Conservation (phyloP, 2,113 vertebrate genomes). For the Ctenomys sociabilis region DNA sequence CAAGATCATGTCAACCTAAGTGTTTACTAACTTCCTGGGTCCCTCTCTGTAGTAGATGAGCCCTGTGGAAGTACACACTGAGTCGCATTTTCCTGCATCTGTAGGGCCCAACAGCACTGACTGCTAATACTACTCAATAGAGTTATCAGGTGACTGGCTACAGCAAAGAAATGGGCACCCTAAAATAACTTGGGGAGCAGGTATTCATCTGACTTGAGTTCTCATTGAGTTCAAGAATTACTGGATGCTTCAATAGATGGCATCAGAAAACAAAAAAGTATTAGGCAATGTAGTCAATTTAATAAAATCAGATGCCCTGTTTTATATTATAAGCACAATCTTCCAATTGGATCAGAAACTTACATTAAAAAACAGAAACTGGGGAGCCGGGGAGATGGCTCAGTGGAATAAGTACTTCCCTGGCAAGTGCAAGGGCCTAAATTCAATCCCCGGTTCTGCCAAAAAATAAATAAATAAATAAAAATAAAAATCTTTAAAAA, state of each 20-base stretch:
- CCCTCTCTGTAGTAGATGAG: not conserved
- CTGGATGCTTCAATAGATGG: not conserved
- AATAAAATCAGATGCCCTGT: not conserved
- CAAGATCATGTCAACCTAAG: not conserved
- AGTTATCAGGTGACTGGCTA: not conserved
- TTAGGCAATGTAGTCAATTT: not conserved
- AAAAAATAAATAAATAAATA: too few species aligned
- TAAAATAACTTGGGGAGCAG: constrained; percentile 5
- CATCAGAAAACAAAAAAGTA: not conserved
- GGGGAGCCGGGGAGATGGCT: too few species aligned
- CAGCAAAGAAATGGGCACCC: not conserved
- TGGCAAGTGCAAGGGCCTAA: too few species aligned
- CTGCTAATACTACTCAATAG: constrained; percentile 3
- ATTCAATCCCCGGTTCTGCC: too few species aligned
- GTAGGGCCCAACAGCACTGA: not conserved
- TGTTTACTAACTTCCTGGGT: not conserved
- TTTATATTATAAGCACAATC: constrained; percentile 11
- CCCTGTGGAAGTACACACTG: not conserved
- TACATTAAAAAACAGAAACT: not conserved
- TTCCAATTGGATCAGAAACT: not conserved
- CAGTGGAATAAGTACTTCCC: too few species aligned
- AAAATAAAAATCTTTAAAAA: too few species aligned
- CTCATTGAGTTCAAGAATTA: not conserved
- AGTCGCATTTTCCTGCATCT: not conserved
- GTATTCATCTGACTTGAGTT: not conserved